These are phyloP conservation scores for Sympetrum striolatum DNA, from an alignment of 2,888 invertebrate genomes.

Conservation along the genomic window DNA sequence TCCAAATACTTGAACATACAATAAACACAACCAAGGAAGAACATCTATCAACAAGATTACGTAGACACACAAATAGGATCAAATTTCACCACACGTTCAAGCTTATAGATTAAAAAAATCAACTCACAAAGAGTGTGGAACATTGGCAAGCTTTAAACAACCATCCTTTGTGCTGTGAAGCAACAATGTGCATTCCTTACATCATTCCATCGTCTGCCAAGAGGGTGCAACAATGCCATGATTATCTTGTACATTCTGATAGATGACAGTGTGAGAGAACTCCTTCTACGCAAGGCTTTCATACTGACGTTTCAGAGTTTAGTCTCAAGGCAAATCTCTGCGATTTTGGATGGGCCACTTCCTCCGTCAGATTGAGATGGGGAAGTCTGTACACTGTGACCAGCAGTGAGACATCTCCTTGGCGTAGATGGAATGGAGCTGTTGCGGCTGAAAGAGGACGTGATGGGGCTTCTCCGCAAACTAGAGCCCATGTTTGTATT, in stretches of 20 bases:
- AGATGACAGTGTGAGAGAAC: not conserved
- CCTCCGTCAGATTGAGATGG: conserved; percentile 93
- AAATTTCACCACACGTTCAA: conserved; percentile 2
- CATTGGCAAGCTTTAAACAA: not conserved
- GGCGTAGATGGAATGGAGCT: conserved; percentile 88
- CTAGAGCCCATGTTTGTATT: conserved; percentile 94
- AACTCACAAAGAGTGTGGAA: not conserved
- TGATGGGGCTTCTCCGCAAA: conserved; percentile 90
- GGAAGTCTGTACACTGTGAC: conserved; percentile 87
- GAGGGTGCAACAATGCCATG: not conserved
- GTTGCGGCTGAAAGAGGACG: conserved; percentile 79
- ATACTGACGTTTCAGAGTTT: conserved; percentile 97
- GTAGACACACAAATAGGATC: not conserved
- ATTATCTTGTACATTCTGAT: not conserved
- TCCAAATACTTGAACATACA: not conserved
- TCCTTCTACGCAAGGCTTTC: conserved; percentile 58
- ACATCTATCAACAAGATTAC: not conserved
- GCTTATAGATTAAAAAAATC: not conserved
- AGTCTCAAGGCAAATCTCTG: conserved; percentile 93
- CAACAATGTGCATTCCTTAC: not conserved
- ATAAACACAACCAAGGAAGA: not conserved
- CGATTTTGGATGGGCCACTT: conserved; percentile 94
- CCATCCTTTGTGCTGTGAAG: not conserved
- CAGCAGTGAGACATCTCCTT: conserved; percentile 90
- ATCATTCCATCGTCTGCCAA: not conserved